A percentile compares a stretch with the other conserved stretches of the same genome.
phyloP scores from a whole-genome alignment of 1,140 invertebrate species.

The Ceratosolen solmsi region DNA sequence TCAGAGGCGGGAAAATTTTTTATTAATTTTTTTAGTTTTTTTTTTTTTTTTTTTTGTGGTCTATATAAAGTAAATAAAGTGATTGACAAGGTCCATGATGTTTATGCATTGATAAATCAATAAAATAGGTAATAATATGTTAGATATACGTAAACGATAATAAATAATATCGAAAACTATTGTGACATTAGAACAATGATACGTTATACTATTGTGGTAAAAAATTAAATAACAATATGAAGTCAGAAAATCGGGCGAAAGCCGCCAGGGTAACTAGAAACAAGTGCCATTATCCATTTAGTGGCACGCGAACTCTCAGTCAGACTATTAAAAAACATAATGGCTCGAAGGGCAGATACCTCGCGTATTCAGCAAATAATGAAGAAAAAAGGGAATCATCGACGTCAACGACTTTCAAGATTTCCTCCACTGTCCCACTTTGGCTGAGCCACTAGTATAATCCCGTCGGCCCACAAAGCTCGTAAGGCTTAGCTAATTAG shows the following conservation, averaged over 20 bases:
- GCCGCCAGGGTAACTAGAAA: too few species aligned
- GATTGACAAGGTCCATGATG: too few species aligned
- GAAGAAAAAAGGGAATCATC: not conserved
- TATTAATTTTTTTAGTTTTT: too few species aligned
- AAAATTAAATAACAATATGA: not conserved
- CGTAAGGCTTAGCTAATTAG: slow-evolving; percentile 31
- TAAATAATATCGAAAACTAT: too few species aligned
- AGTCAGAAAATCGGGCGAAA: not conserved
- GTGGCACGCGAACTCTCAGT: not conserved
- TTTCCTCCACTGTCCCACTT: not conserved
- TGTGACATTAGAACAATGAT: not conserved
- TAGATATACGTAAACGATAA: too few species aligned
- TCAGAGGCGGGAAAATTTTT: too few species aligned
- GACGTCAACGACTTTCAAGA: slow-evolving; percentile 8
- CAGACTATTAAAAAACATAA: not conserved
- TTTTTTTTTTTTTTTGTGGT: too few species aligned
- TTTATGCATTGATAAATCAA: too few species aligned
- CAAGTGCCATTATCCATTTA: not conserved
- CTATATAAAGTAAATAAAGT: too few species aligned
- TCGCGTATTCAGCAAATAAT: not conserved
- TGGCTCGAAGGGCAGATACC: not conserved
- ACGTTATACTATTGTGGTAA: too few species aligned
- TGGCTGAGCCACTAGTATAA: not conserved
- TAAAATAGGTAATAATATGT: too few species aligned
- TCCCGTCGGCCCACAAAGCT: not conserved